phyloP scores from a whole-genome alignment of 2,888 invertebrate species.

The Epirrhoe tristata region DNA sequence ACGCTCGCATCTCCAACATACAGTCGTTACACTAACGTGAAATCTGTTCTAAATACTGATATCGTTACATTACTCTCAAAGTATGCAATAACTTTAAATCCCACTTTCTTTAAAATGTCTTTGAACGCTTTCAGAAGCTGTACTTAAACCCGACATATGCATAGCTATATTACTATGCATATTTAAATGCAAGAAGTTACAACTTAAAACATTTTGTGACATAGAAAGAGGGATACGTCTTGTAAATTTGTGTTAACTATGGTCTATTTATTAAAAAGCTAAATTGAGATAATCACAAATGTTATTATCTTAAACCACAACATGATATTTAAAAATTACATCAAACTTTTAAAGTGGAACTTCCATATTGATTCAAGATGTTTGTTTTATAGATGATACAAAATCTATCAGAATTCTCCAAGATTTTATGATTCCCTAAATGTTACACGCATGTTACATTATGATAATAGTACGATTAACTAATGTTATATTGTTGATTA shows the following conservation, averaged over 20 bases:
- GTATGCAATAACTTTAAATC: conserved; percentile 33
- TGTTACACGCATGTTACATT: conserved; percentile 22
- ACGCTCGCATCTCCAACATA: conserved; percentile 48
- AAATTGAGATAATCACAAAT: conserved; percentile 46
- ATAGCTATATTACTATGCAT: conserved; percentile 22
- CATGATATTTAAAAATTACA: conserved; percentile 43
- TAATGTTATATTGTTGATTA: conserved; percentile 44
- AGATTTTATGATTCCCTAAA: conserved; percentile 35
- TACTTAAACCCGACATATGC: conserved; percentile 25
- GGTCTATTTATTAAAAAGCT: conserved; percentile 46
- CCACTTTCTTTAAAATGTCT: conserved; percentile 28
- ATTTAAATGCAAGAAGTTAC: conserved; percentile 33
- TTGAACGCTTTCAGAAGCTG: conserved; percentile 27
- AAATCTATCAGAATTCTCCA: conserved; percentile 35
- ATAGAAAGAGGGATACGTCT: conserved; percentile 41
- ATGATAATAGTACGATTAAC: conserved; percentile 40
- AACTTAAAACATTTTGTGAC: conserved; percentile 34
- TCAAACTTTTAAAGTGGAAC: conserved; percentile 40
- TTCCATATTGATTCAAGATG: conserved; percentile 34
- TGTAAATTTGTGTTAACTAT: conserved; percentile 41
- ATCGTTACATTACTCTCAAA: conserved; percentile 37
- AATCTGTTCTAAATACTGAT: conserved; percentile 55
- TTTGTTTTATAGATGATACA: conserved; percentile 31
- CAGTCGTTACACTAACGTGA: conserved; percentile 51
- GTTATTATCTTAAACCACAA: conserved; percentile 43